Evolutionary conservation across 2,797 vertebrate species (phyloP), one percentile per base, ranked within the genome.

Genomic region (Coregonus ussuriensis): DNA sequence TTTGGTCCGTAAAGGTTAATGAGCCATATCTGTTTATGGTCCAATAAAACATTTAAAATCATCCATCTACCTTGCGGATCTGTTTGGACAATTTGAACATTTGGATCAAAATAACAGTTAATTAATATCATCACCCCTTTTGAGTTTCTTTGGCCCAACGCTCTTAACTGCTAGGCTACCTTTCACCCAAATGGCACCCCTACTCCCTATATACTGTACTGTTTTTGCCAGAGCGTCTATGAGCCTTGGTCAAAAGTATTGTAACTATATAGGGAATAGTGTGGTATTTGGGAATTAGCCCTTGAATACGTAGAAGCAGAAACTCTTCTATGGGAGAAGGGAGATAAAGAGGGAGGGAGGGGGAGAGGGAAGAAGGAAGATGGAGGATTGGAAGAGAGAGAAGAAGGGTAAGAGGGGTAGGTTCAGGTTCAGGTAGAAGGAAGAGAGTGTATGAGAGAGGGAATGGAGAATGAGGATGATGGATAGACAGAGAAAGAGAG

Each of bases 401-500:
- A 11, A 31, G 52, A 11, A 29, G 75, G 35, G 71, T 16, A 29
- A 7, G 71, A 33, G 21, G 29, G 65, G 69, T 65, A 78, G 73
- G 83, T 31, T 77, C 81, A 83, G 80, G 81, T 62, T 9, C 25
- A 81, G 81, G 81, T 66, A 66, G 63, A 77, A 3, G 16, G 75
- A 53, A 66, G 71, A 69, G 81, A 84, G 52, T 80, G 56, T 59
- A 59, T 16, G 65, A 73, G 68, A 56, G 54, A n/a, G 21, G 65
- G 18, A 3, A 21, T 14, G 51, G 71, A 54, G 4, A 33, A 52
- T 31, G 4, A 7, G 25, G 16, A 35, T 29, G 77, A 74, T 37
- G 21, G 74, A 65, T 59, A 80, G 47, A 80, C 77, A 81, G 83
- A 85, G 84, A 84, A 79, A 86, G 82, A 85, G 70, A 25, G 31